These are phyloP conservation scores for Rhagonycha fulva DNA, from an alignment of 2,888 invertebrate genomes.

Conservation along the genomic window DNA sequence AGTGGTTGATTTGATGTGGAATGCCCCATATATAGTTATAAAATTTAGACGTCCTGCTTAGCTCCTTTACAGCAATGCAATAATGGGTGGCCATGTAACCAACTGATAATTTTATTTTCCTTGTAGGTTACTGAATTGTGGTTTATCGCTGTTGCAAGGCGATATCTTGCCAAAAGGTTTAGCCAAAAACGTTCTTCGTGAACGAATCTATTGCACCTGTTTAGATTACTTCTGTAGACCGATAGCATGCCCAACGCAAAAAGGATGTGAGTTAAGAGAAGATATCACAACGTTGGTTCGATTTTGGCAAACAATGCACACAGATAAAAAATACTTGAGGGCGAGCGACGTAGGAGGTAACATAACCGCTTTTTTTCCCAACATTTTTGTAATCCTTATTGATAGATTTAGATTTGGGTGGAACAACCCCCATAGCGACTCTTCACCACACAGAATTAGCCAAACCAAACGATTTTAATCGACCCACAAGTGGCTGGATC, in stretches of 20 bases:
- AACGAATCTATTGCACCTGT: slow-evolving; percentile 92
- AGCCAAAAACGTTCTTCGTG: slow-evolving; percentile 90
- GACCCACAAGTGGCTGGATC: slow-evolving; percentile 84
- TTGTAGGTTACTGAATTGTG: slow-evolving; percentile 82
- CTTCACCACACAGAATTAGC: slow-evolving; percentile 48
- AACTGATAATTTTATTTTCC: slow-evolving; percentile 9
- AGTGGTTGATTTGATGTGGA: no score
- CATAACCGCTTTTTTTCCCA: slow-evolving; percentile 21
- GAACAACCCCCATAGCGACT: slow-evolving; percentile 49
- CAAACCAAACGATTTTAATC: slow-evolving; percentile 62
- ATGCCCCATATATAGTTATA: no score
- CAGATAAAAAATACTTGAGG: slow-evolving; percentile 89
- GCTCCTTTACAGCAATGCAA: no score
- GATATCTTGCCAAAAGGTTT: slow-evolving; percentile 85
- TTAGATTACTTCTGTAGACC: slow-evolving; percentile 95
- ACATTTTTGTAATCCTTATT: neutral
- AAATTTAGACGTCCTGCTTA: no score
- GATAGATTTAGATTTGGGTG: slow-evolving; percentile 48
- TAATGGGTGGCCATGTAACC: no score
- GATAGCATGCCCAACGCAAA: slow-evolving; percentile 86
- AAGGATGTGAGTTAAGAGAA: slow-evolving; percentile 76
- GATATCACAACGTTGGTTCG: slow-evolving; percentile 87
- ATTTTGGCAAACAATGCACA: slow-evolving; percentile 96
- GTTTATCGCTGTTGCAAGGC: slow-evolving; percentile 90
- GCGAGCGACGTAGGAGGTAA: slow-evolving; percentile 79